Evolutionary conservation across 2,113 vertebrate species (phyloP), one percentile per base, ranked within the genome.

Genomic region (Orientallactaga bullata): DNA sequence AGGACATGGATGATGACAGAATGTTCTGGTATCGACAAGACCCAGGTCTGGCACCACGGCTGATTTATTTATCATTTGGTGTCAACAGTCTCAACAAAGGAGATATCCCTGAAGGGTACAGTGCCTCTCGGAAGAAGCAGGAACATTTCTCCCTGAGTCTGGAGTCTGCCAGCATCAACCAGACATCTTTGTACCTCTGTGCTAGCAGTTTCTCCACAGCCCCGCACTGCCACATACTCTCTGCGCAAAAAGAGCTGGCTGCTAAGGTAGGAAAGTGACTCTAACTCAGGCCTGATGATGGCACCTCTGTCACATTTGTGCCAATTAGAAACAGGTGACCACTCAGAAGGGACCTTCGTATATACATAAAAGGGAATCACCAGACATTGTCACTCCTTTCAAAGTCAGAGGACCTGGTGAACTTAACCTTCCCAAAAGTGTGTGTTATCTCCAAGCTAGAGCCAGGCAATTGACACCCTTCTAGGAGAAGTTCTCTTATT

Each of bases 171-270:
- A 94, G 78, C 28, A 12, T 5, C 82, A 95, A 88, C 35, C 28
- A 98, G 76, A 96, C 97, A 2, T 94, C 94, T 23, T 0, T 83
- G 78, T 98, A 98, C 85, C 13, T 96, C 92, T 96, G 94, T 0
- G 21, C 90, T n/a, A 97, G 97, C 71, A 91, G 81, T 92, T 12
- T 60, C 84, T 21, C 69, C 97, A 97, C 97, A 97, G 96, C 39
- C 7, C 63, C 78, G 89, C 94, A 95, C 72, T 83, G 80, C 93
- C 87, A 91, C 71, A 89, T 95, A 82, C 69, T 84, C 73, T 91
- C 96, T 96, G 94, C 95, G 94, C 97, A 97, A 81, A 97, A 96
- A 97, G 13, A 28, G 71, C 42, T 10, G 37, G 71, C 42, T 10
- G 37, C 16, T 1, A 5, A 10, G 0, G 16, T 2, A 68, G 32